A percentile compares a stretch with the other conserved stretches of the same genome.
Conservation (phyloP, 2,888 invertebrate genomes). For the Margaritifera margaritifera region DNA sequence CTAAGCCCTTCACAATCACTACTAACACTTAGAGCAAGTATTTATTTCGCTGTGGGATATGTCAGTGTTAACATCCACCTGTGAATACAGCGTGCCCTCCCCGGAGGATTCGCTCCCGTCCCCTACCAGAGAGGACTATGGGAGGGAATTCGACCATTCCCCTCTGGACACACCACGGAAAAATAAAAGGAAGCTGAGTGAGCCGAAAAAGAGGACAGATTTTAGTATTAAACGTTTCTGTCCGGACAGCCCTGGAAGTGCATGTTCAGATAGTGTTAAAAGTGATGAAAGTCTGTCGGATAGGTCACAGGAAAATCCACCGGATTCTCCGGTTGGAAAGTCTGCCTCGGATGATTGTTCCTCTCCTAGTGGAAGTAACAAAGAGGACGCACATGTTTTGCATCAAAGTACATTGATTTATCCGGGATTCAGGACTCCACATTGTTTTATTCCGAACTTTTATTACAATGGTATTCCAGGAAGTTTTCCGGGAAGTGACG, state of each 20-base stretch:
- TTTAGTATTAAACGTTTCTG: slow-evolving; percentile 66
- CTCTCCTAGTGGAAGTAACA: neutral
- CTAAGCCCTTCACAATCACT: slow-evolving; percentile 10
- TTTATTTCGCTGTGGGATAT: slow-evolving; percentile 11
- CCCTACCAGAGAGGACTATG: slow-evolving; percentile 19
- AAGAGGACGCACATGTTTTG: too few species aligned
- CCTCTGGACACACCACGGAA: slow-evolving; percentile 63
- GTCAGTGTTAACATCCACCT: slow-evolving; percentile 18
- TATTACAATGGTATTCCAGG: slow-evolving; percentile 37
- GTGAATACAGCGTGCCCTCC: slow-evolving; percentile 26
- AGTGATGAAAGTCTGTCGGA: slow-evolving; percentile 52
- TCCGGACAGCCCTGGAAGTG: slow-evolving; percentile 55
- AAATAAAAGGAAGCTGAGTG: slow-evolving; percentile 81
- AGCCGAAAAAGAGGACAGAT: slow-evolving; percentile 74
- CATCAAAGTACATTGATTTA: slow-evolving; percentile 38
- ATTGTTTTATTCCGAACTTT: slow-evolving; percentile 48
- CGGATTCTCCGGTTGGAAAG: slow-evolving; percentile 33
- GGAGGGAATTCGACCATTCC: slow-evolving; percentile 19
- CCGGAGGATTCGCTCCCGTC: slow-evolving; percentile 24
- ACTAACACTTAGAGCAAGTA: slow-evolving; percentile 4
- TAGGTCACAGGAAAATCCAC: slow-evolving; percentile 43
- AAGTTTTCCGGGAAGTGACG: slow-evolving; percentile 22
- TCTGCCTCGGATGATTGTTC: slow-evolving; percentile 15
- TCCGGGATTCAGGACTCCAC: slow-evolving; percentile 41
- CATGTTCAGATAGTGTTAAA: slow-evolving; percentile 55